A percentile compares a stretch with the other conserved stretches of the same genome.
phyloP scores from a whole-genome alignment of 2,113 vertebrate species.

The Albula goreensis region DNA sequence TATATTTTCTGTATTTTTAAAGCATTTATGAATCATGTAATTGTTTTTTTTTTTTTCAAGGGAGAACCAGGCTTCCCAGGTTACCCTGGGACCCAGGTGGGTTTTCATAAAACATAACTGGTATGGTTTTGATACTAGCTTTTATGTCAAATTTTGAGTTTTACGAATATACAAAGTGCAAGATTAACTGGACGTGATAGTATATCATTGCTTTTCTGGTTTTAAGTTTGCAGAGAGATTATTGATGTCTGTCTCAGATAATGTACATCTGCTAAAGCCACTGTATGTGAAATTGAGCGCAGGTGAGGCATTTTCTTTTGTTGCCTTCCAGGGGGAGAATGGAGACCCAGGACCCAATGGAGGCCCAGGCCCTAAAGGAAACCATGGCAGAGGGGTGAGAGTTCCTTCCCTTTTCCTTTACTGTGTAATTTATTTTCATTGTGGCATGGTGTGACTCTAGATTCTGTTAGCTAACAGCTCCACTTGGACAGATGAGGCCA shows the following conservation, averaged over 20 bases:
- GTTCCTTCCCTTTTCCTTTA: neutral
- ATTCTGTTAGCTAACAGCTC: too few relatives aligned
- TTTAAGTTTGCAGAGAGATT: too few relatives aligned
- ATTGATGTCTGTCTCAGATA: neutral
- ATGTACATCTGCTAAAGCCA: neutral
- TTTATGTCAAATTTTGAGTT: neutral
- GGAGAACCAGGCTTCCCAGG: slow-evolving; percentile 79
- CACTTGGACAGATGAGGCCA: too few relatives aligned
- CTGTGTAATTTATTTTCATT: neutral
- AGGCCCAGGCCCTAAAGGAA: slow-evolving; percentile 73
- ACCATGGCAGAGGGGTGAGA: slow-evolving; percentile 75
- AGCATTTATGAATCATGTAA: neutral
- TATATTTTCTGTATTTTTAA: neutral
- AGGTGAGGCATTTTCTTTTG: slow-evolving; percentile 27
- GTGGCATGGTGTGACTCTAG: too few relatives aligned
- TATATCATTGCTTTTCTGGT: too few relatives aligned
- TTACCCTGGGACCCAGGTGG: slow-evolving; percentile 75
- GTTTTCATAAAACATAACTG: slow-evolving; percentile 16
- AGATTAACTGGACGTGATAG: too few relatives aligned
- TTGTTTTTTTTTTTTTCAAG: slow-evolving; percentile 51
- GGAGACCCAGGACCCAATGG: slow-evolving; percentile 70
- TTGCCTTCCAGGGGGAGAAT: slow-evolving; percentile 74
- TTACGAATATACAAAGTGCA: too few relatives aligned
- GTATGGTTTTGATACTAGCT: neutral
- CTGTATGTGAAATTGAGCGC: neutral